phyloP scores from a whole-genome alignment of 2,113 vertebrate genomes.

The Microcebus griseorufus region DNA sequence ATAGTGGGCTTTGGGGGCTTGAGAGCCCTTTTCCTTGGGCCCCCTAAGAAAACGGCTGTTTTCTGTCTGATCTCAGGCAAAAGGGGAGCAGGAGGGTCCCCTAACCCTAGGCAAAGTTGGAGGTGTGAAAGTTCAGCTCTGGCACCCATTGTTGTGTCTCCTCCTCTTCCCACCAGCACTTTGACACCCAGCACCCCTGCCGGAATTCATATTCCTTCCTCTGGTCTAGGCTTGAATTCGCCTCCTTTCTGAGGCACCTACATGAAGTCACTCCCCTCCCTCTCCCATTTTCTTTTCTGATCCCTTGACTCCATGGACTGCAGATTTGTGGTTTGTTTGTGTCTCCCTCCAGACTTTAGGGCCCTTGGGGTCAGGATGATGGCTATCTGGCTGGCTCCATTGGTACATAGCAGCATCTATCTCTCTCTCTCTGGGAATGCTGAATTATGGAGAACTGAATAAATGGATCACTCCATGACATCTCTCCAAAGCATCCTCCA shows the following conservation, averaged over 20 bases:
- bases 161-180: background rate
- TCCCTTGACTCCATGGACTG: background rate
- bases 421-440: background rate
- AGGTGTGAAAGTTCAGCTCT: background rate
- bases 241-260: background rate
- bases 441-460: too few species aligned
- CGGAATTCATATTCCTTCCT: background rate
- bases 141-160: background rate
- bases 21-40: background rate
- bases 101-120: rapidly evolving
- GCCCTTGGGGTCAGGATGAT: background rate
- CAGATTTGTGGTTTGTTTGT: background rate
- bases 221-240: background rate
- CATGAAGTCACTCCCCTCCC: background rate
- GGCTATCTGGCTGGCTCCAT: background rate
- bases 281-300: background rate
- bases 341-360: background rate
- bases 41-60: background rate
- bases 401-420: background rate
- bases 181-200: background rate
- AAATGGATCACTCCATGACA: too few species aligned
- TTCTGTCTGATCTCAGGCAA: background rate
- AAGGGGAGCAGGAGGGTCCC: background rate
- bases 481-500: background rate
- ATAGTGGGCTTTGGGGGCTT: background rate